Evolutionary conservation across 1,140 invertebrate species (phyloP), one percentile per base, ranked within the genome.

Genomic region (Drosophila murphyi): DNA sequence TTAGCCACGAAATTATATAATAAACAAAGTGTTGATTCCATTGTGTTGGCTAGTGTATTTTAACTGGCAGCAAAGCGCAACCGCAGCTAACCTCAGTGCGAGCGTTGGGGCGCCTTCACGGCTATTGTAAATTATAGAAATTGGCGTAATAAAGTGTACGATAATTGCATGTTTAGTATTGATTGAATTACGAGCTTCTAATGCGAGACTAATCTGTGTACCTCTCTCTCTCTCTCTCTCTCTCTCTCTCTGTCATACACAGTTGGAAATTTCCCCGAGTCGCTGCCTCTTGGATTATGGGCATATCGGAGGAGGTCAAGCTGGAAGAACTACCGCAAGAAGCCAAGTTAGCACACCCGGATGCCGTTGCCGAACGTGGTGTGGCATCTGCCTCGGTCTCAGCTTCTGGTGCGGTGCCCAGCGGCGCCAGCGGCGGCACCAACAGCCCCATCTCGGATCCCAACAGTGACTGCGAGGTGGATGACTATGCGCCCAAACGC

Each of bases 401-500:
- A 5, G 68, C 76, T 39, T 65, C 70, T 39, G 77, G 79, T n/a
- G 92, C 92, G 91, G 92, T 82, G 93, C 80, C 79, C 3, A 70
- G 81, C 50, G 76, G 80, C 31, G 80, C 79, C 48, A 91, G 89
- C 55, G 93, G 93, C 88, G 93, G 90, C 93, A 90, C 87, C 93
- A 86, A 92, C 76, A 92, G 94, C 91, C 94, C 95, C 87, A 94
- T 94, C 2, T 94, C 94, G 34, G 95, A 95, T 78, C 94, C 94
- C 37, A 96, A 96, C 72, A 96, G 96, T 78, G 96, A 97, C 59
- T 95, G 95, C 1, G 96, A 96, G 60, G 92, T 95, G 63, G 96
- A 97, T 78, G 97, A 97, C 61, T 97, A 96, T 88, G 94, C 96
- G 0, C 97, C 97, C 0, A 98, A 98, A 92, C 94, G 97, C 74